Evolutionary conservation across 2,888 invertebrate species (phyloP).

Genomic region (Abrostola tripartita): DNA sequence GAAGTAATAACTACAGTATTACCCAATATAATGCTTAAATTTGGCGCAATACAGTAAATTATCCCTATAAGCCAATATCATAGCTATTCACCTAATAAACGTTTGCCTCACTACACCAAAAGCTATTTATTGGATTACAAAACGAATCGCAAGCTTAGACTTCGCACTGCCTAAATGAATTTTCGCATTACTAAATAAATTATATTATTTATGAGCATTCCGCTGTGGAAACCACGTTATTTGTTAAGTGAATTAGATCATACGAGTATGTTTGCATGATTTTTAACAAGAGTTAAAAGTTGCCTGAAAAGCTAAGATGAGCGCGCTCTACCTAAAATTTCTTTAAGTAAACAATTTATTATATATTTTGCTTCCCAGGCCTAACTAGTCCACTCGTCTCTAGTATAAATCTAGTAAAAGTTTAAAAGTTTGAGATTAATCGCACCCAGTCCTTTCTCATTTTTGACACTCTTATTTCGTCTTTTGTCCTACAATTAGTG

Average conservation of each 20-base stretch:
- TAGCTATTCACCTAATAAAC: conserved; percentile 54
- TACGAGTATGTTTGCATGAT: conserved; percentile 10
- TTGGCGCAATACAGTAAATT: conserved; percentile 18
- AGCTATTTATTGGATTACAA: conserved; percentile 67
- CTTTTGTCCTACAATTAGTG: no score
- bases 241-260: conserved; percentile 44
- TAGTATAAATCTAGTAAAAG: no score
- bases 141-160: conserved; percentile 42
- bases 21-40: conserved; percentile 6
- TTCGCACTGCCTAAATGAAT: conserved; percentile 47
- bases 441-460: no score
- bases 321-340: no score
- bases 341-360: no score
- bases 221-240: conserved; percentile 47
- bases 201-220: conserved; percentile 59
- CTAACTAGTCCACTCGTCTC: no score
- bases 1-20: conserved; percentile 8
- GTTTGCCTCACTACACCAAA: conserved; percentile 60
- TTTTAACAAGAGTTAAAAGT: background rate
- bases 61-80: conserved; percentile 25
- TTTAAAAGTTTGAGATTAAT: no score
- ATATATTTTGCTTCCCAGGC: no score
- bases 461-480: no score
- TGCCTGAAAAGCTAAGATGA: background rate
- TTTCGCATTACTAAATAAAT: conserved; percentile 62